These are phyloP conservation scores for Peribatodes rhomboidaria DNA, from an alignment of 2,888 invertebrate genomes.

Conservation along the genomic window DNA sequence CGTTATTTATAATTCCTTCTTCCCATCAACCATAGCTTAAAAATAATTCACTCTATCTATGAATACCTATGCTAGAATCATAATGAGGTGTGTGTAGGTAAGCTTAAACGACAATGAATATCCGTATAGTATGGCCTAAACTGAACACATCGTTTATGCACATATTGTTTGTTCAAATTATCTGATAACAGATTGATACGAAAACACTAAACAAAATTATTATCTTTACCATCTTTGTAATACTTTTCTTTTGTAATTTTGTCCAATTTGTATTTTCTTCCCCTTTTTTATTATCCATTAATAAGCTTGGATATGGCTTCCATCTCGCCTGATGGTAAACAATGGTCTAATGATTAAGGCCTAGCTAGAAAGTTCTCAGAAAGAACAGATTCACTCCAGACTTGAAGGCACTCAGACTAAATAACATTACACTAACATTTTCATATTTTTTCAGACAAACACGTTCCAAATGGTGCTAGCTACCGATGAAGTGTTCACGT, in stretches of 20 bases:
- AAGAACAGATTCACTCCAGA: too few relatives aligned
- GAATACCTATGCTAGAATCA: too few relatives aligned
- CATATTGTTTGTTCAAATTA: not conserved
- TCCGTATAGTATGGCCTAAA: not conserved
- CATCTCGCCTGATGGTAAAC: too few relatives aligned
- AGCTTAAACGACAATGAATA: not conserved
- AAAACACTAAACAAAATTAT: not conserved
- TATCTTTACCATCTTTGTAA: not conserved
- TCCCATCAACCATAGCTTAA: too few relatives aligned
- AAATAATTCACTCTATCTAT: too few relatives aligned
- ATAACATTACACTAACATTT: not conserved
- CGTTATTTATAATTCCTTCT: too few relatives aligned
- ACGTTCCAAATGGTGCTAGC: conserved; percentile 98
- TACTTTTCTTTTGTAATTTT: not conserved
- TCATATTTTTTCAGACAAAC: conserved; percentile 90
- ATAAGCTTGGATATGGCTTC: too few relatives aligned
- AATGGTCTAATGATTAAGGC: too few relatives aligned
- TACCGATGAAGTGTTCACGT: conserved; percentile 97
- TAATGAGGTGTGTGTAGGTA: too few relatives aligned
- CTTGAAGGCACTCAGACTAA: too few relatives aligned
- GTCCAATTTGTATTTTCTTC: not conserved
- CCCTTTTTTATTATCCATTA: not conserved
- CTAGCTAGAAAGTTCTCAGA: too few relatives aligned
- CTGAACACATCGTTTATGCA: not conserved
- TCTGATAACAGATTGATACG: not conserved